Evolutionary conservation across 2,888 invertebrate genomes (phyloP).

Genomic region (Callinectes sapidus): DNA sequence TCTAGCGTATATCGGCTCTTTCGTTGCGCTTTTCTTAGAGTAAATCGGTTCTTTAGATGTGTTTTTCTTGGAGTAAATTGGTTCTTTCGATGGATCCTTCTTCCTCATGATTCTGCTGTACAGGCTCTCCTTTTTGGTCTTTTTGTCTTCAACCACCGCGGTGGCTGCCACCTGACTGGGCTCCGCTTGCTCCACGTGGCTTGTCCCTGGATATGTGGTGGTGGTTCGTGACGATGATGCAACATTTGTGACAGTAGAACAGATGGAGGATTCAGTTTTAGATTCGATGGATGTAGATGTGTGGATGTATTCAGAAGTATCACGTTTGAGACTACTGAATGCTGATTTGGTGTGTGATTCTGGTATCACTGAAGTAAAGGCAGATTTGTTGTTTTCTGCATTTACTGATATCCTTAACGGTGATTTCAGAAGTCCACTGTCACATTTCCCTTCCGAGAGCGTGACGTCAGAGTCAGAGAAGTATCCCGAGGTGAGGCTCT

Average conservation of each 20-base stretch:
- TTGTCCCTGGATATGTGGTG: not conserved
- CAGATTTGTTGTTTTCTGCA: slow-evolving; percentile 34
- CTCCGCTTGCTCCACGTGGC: not conserved
- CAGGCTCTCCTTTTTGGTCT: slow-evolving; percentile 70
- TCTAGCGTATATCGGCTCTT: slow-evolving; percentile 70
- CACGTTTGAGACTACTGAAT: slow-evolving; percentile 12
- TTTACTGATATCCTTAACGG: slow-evolving; percentile 9
- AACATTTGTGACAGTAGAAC: slow-evolving; percentile 35
- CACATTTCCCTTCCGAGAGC: slow-evolving; percentile 54
- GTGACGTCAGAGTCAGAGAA: slow-evolving; percentile 68
- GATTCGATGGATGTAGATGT: not conserved
- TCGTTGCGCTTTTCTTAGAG: slow-evolving; percentile 54
- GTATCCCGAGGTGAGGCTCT: slow-evolving; percentile 70
- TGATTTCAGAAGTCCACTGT: slow-evolving; percentile 48
- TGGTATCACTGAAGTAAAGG: slow-evolving; percentile 43
- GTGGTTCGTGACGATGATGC: not conserved
- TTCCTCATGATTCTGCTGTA: slow-evolving; percentile 70
- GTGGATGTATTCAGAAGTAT: not conserved
- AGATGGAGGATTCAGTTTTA: not conserved
- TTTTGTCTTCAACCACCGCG: not conserved
- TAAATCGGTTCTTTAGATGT: slow-evolving; percentile 68
- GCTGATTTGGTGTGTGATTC: slow-evolving; percentile 22
- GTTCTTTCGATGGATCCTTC: slow-evolving; percentile 68
- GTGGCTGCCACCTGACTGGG: not conserved
- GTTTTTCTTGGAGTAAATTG: slow-evolving; percentile 61